These are phyloP conservation scores for Pseudomyrmex flavicornis DNA, from an alignment of 1,140 invertebrate genomes.

Conservation along the genomic window DNA sequence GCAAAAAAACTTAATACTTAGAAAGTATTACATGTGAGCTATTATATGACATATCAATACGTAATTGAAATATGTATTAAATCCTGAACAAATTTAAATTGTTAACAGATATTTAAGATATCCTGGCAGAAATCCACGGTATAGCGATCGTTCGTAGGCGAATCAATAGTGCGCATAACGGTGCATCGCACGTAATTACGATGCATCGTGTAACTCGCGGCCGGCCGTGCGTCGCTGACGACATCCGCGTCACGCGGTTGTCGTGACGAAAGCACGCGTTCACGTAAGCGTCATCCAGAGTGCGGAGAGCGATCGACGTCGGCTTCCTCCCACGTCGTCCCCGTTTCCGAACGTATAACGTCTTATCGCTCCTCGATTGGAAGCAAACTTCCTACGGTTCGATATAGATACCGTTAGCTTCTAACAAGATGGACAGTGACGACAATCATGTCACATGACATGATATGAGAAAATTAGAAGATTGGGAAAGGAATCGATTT, in stretches of 20 bases:
- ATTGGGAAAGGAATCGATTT: slow-evolving; percentile 8
- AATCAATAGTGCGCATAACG: neutral
- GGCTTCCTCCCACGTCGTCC: slow-evolving; percentile 31
- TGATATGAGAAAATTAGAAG: slow-evolving; percentile 22
- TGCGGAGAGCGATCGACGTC: neutral
- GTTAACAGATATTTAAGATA: neutral
- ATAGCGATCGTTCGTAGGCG: no score
- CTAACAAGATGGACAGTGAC: slow-evolving; percentile 28
- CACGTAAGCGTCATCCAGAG: slow-evolving; percentile 15
- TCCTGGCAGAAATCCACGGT: neutral
- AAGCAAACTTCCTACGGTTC: slow-evolving; percentile 36
- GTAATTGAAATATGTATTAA: neutral
- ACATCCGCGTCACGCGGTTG: slow-evolving; percentile 56
- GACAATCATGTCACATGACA: neutral
- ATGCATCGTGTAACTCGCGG: slow-evolving; percentile 25
- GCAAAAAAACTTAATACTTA: no score
- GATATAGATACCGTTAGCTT: slow-evolving; percentile 19
- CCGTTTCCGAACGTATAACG: neutral
- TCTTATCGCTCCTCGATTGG: slow-evolving; percentile 58
- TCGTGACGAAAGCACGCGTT: slow-evolving; percentile 56
- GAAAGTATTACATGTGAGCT: no score
- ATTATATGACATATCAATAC: no score
- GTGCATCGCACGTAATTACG: neutral
- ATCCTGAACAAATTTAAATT: neutral
- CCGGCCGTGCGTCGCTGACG: slow-evolving; percentile 31